phyloP scores from a whole-genome alignment of 2,888 invertebrate species.

The Xylota sylvarum region DNA sequence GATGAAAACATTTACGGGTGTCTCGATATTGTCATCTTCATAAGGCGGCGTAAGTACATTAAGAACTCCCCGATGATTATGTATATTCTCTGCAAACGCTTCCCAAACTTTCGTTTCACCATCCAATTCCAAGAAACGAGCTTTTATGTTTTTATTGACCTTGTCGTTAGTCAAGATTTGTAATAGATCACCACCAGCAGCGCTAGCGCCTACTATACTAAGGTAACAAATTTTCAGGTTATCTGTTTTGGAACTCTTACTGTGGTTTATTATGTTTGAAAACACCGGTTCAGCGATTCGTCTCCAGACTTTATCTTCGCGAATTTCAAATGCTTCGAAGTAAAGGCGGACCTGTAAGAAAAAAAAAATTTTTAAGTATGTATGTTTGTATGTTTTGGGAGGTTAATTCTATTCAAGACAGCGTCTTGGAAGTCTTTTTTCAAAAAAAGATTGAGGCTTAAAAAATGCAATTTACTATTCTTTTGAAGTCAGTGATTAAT shows the following conservation, averaged over 20 bases:
- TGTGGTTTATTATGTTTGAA: slow-evolving; percentile 90
- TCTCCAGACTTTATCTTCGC: slow-evolving; percentile 85
- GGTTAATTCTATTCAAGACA: too few relatives aligned
- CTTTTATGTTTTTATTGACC: slow-evolving; percentile 94
- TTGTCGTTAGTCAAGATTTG: slow-evolving; percentile 94
- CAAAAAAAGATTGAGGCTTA: too few relatives aligned
- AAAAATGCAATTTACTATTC: too few relatives aligned
- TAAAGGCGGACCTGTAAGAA: slow-evolving; percentile 87
- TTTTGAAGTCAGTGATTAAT: too few relatives aligned
- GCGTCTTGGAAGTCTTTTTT: too few relatives aligned
- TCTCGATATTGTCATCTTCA: slow-evolving; percentile 87
- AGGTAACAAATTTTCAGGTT: slow-evolving; percentile 92
- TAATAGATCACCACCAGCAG: slow-evolving; percentile 91
- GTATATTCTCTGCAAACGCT: slow-evolving; percentile 90
- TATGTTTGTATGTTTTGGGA: too few relatives aligned
- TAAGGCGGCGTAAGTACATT: slow-evolving; percentile 94
- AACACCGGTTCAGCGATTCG: slow-evolving; percentile 90
- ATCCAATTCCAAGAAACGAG: slow-evolving; percentile 91
- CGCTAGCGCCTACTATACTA: slow-evolving; percentile 89
- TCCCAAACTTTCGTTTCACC: slow-evolving; percentile 90
- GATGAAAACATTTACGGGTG: slow-evolving; percentile 88
- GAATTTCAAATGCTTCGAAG: slow-evolving; percentile 90
- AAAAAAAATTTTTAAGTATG: too few relatives aligned
- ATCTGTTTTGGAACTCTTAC: slow-evolving; percentile 93
- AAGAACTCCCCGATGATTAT: slow-evolving; percentile 96